Conservation (phyloP, 2,888 invertebrate species). For the Spodoptera littoralis region DNA sequence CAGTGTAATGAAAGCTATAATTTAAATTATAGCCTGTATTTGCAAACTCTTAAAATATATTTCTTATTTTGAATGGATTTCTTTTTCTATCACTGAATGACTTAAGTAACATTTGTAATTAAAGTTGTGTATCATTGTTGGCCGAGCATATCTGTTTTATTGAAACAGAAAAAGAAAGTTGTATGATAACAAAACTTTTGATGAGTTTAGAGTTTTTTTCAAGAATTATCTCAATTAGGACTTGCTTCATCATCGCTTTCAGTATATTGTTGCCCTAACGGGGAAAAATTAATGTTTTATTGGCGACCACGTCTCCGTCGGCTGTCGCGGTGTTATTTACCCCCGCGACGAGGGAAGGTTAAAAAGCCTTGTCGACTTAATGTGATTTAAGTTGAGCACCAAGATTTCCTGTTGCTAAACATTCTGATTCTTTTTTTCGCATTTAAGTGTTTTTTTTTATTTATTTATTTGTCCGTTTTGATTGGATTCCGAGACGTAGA, state of each 20-base stretch:
- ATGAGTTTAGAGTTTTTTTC: no score
- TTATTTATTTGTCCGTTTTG: conserved; percentile 37
- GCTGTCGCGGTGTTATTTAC: conserved; percentile 74
- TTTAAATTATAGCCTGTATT: conserved; percentile 9
- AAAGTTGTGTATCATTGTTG: no score
- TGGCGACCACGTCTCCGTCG: conserved; percentile 74
- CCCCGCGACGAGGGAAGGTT: conserved; percentile 58
- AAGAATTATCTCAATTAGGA: background rate
- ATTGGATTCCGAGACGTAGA: conserved; percentile 24
- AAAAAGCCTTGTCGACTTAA: conserved; percentile 72
- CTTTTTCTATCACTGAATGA: no score
- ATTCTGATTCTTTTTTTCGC: conserved; percentile 47
- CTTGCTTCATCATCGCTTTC: conserved; percentile 24
- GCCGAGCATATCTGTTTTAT: no score
- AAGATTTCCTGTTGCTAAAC: conserved; percentile 66
- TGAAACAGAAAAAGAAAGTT: no score
- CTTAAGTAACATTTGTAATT: no score
- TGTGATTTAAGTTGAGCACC: conserved; percentile 70
- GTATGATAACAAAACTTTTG: no score
- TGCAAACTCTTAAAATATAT: background rate
- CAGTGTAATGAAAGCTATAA: conserved; percentile 44
- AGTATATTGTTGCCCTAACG: conserved; percentile 27
- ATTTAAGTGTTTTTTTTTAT: conserved; percentile 32
- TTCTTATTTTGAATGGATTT: no score
- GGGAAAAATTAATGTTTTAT: conserved; percentile 82